Conservation (phyloP, 2,797 vertebrate genomes). For the Trachurus trachurus region DNA sequence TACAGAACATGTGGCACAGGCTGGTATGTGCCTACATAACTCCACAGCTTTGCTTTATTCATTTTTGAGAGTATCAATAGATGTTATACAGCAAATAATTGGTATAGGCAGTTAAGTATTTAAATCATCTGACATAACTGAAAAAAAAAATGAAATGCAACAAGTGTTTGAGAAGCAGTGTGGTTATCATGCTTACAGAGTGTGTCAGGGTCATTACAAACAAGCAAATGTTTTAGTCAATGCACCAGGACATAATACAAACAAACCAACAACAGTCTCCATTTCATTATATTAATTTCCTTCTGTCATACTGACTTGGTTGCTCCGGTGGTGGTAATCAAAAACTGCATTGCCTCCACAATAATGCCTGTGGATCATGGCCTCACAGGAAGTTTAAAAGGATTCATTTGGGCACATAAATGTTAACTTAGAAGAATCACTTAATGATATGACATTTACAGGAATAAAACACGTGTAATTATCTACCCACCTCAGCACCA, state of each 20-base stretch:
- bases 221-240: conserved; percentile 39
- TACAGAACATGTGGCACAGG: conserved; percentile 47
- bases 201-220: conserved; percentile 30
- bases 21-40: conserved; percentile 40
- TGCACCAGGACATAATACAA: conserved; percentile 36
- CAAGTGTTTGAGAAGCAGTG: conserved; percentile 54
- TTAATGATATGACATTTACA: conserved; percentile 70
- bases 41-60: conserved; percentile 65
- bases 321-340: conserved; percentile 20
- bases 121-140: conserved; percentile 47
- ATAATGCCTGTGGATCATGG: conserved; percentile 16
- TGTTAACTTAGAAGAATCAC: conserved; percentile 40
- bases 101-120: conserved; percentile 59
- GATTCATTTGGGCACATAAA: conserved; percentile 40
- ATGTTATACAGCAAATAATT: conserved; percentile 72
- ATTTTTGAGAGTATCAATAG: conserved; percentile 57
- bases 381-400: conserved; percentile 36
- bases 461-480: conserved; percentile 55
- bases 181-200: conserved; percentile 55
- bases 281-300: conserved; percentile 29
- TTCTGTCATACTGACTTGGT: conserved; percentile 3
- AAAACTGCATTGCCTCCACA: conserved; percentile 31
- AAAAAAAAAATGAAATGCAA: conserved; percentile 38
- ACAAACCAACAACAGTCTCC: conserved; percentile 21
- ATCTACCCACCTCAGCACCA: conserved; percentile 59